Evolutionary conservation across 2,113 vertebrate species (phyloP).

Genomic region (Dolichotis patagonum): DNA sequence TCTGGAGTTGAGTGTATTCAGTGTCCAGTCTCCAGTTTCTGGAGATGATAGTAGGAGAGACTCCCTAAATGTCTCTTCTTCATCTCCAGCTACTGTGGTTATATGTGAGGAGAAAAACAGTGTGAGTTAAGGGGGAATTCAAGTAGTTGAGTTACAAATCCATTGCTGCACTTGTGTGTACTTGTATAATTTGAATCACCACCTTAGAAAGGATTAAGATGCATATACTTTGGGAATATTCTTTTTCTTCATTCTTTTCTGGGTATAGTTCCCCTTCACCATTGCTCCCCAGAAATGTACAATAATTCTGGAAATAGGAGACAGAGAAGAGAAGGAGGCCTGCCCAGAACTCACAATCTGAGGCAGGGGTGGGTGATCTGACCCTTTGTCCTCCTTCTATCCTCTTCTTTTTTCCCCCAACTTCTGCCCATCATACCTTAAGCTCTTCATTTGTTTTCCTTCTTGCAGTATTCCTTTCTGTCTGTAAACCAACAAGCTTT

Average conservation of each 20-base stretch:
- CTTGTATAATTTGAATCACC: neutral
- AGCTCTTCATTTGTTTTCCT: neutral
- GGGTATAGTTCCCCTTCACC: neutral
- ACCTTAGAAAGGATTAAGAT: neutral
- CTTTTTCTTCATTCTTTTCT: neutral
- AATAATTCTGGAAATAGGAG: neutral
- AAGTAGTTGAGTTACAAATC: neutral
- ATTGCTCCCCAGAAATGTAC: neutral
- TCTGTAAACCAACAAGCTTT: neutral
- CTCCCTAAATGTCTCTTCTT: neutral
- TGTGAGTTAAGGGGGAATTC: neutral
- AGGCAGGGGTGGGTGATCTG: too few relatives aligned
- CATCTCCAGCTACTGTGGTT: neutral
- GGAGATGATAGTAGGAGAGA: neutral
- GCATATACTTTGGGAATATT: neutral
- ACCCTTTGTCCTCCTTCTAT: too few relatives aligned
- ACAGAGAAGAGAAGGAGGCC: too few relatives aligned
- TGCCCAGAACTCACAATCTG: neutral
- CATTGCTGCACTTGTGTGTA: neutral
- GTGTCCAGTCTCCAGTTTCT: neutral
- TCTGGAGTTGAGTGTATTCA: neutral
- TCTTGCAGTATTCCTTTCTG: neutral
- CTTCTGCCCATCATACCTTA: neutral
- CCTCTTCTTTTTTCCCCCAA: neutral
- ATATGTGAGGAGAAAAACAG: neutral